Evolutionary conservation across 2,888 invertebrate genomes (phyloP), one percentile per base, ranked within the genome.

Genomic region (Brassicogethes aeneus): DNA sequence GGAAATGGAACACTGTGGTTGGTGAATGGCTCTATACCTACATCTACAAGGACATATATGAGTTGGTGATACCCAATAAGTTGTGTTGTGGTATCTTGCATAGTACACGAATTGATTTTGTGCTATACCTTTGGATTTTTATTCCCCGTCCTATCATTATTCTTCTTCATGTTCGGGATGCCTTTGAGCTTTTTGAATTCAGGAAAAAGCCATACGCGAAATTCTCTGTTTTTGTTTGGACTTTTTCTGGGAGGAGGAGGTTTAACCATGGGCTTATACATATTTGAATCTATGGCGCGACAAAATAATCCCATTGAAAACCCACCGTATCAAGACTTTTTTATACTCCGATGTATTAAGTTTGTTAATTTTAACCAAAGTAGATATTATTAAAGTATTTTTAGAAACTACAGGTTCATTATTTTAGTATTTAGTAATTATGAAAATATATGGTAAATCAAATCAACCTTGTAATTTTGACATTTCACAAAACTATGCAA

Each of bases 11-110:
- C n/a, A n/a, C n/a, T n/a, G n/a, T n/a, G n/a, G n/a, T n/a, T n/a
- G 88, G 95, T 63, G 90, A 92, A 52, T 97, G 94, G 93, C 73
- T 96, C 0, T 87, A 91, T 55, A 80, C 82, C 2, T 92, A 95
- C 65, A 75, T 97, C 43, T 93, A 91, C 68, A 80, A 79, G 55
- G 93, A 91, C 37, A 52, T 69, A 17, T 66, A 71, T 46, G 70
- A 67, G 37, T 52, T 69, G 14, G 42, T 76, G 0, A 61, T 65
- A 2, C 63, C 67, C 1, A 73, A 70, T 40, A 73, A 71, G 37
- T 31, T 63, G 1, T 47, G 75, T 92, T 54, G 56, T 85, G 56
- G 69, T 91, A 8, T 95, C 95, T 0, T 85, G 93, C 0, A 55
- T 87, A 1, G 82, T 91, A 43, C 96, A 96, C 64, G 96, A 96